Percentiles rank a stretch among this genome's conserved stretches.
phyloP scores from a whole-genome alignment of 1,140 invertebrate genomes.

The Saxidomus purpurata region DNA sequence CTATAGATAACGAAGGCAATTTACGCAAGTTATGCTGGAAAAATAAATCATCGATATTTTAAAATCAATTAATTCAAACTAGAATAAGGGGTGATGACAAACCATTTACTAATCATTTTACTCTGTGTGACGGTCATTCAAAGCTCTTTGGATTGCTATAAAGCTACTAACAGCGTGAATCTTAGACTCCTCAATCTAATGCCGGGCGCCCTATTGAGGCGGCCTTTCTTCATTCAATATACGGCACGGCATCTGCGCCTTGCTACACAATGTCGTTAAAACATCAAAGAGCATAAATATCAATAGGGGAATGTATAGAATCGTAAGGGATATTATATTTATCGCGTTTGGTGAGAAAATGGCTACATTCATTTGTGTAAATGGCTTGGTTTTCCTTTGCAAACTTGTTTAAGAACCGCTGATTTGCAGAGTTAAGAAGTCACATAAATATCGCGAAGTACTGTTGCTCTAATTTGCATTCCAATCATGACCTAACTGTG shows the following conservation, averaged over 20 bases:
- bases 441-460: not conserved
- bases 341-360: conserved; percentile 68
- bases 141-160: conserved; percentile 29
- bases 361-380: conserved; percentile 56
- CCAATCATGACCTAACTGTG: not conserved
- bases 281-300: conserved; percentile 63
- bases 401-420: conserved; percentile 15
- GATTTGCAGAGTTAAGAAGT: conserved; percentile 5
- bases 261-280: conserved; percentile 55
- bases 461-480: not conserved
- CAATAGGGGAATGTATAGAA: conserved; percentile 52
- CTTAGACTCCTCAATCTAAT: conserved; percentile 1
- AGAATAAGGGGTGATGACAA: conserved; percentile 60
- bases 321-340: conserved; percentile 76
- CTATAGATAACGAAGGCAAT: conserved; percentile 30
- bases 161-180: conserved; percentile 18
- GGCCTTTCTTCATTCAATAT: conserved; percentile 50
- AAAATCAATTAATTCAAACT: conserved; percentile 63
- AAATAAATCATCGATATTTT: conserved; percentile 66
- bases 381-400: conserved; percentile 27
- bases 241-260: conserved; percentile 57
- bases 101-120: conserved; percentile 64
- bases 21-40: not conserved
- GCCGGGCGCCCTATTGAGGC: conserved; percentile 41
- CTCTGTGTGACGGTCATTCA: conserved; percentile 41